Conservation (phyloP, 2,888 invertebrate genomes). For the Drosophila percnosoma region DNA sequence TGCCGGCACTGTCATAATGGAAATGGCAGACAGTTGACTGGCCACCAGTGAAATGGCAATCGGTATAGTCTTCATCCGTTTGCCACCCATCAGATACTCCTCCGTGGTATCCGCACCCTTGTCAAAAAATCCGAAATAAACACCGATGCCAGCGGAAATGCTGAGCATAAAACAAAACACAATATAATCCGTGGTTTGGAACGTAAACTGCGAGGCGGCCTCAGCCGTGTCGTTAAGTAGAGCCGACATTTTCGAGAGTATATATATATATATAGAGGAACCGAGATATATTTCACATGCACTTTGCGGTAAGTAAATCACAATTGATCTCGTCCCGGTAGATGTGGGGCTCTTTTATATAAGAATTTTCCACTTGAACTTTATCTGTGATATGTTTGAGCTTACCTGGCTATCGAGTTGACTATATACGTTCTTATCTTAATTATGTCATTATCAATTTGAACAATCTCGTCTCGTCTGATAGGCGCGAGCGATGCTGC, state of each 20-base stretch:
- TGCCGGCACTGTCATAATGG: slow-evolving; percentile 86
- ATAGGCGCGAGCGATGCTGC: slow-evolving; percentile 20
- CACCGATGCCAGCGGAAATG: slow-evolving; percentile 86
- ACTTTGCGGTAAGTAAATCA: slow-evolving; percentile 21
- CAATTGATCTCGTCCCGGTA: slow-evolving; percentile 1
- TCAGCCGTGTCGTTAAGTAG: slow-evolving; percentile 40
- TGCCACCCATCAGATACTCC: slow-evolving; percentile 87
- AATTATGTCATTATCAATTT: slow-evolving; percentile 21
- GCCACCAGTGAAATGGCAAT: slow-evolving; percentile 88
- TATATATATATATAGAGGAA: background rate
- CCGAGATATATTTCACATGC: slow-evolving; percentile 5
- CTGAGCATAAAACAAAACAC: slow-evolving; percentile 86
- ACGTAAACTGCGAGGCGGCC: slow-evolving; percentile 66
- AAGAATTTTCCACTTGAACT: background rate
- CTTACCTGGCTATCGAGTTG: slow-evolving; percentile 20
- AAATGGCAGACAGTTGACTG: slow-evolving; percentile 86
- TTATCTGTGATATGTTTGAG: slow-evolving; percentile 2
- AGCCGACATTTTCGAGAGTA: slow-evolving; percentile 38
- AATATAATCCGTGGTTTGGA: slow-evolving; percentile 85
- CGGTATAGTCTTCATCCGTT: slow-evolving; percentile 87
- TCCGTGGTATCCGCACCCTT: slow-evolving; percentile 85
- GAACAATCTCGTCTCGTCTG: slow-evolving; percentile 9
- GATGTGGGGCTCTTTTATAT: slow-evolving; percentile 21
- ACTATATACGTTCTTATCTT: slow-evolving; percentile 32
- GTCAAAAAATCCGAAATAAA: slow-evolving; percentile 87